Conservation (phyloP, 2,888 invertebrate species). For the Hypomecis atomaria region DNA sequence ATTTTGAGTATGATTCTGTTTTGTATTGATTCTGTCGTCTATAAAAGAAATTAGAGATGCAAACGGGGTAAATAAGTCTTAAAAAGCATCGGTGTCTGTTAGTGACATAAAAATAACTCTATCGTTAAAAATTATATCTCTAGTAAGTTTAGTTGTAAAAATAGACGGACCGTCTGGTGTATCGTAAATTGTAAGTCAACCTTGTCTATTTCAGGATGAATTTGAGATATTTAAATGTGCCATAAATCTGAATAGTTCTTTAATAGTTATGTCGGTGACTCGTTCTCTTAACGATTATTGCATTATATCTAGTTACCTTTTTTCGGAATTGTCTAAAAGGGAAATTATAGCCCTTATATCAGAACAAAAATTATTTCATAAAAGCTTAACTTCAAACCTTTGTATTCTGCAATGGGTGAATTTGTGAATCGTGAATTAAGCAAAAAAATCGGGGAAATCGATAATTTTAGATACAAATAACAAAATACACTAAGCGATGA, state of each 20-base stretch:
- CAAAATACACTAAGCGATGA: too few relatives aligned
- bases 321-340: too few relatives aligned
- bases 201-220: constrained; percentile 37
- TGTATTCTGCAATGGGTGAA: too few relatives aligned
- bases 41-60: constrained; percentile 58
- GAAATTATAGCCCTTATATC: too few relatives aligned
- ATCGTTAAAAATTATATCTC: constrained; percentile 55
- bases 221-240: constrained; percentile 35
- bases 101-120: constrained; percentile 55
- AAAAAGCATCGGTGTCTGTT: constrained; percentile 30
- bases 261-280: constrained; percentile 9
- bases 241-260: constrained; percentile 15
- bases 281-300: neutral
- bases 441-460: too few relatives aligned
- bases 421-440: too few relatives aligned
- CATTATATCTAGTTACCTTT: neutral
- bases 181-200: constrained; percentile 46
- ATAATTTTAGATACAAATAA: too few relatives aligned
- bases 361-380: too few relatives aligned
- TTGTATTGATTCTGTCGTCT: constrained; percentile 51
- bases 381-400: too few relatives aligned
- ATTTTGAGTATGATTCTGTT: constrained; percentile 69
- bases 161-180: constrained; percentile 44
- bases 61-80: constrained; percentile 30
- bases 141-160: constrained; percentile 48